Conservation (phyloP, 2,113 vertebrate genomes). For the Budorcas taxicolor region DNA sequence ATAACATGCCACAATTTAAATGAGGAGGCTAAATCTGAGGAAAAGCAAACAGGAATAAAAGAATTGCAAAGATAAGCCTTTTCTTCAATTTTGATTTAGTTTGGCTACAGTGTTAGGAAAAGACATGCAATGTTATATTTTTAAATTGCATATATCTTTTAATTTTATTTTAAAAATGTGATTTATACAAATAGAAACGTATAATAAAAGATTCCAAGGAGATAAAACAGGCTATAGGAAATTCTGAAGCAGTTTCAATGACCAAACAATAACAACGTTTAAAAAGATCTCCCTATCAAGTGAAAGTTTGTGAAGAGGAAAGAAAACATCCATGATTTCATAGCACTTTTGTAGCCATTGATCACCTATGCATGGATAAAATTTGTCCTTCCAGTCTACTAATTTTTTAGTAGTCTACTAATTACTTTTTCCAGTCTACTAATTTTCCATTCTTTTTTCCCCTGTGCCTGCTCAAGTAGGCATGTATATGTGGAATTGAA, state of each 20-base stretch:
- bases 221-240: background rate
- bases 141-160: background rate
- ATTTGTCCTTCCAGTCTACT: background rate
- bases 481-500: background rate
- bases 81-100: background rate
- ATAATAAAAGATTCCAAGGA: background rate
- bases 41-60: background rate
- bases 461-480: background rate
- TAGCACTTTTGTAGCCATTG: background rate
- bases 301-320: background rate
- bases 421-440: background rate
- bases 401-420: background rate
- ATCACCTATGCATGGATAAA: background rate
- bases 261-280: background rate
- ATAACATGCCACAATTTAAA: background rate
- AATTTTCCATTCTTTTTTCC: background rate
- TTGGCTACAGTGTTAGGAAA: background rate
- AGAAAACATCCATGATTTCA: background rate
- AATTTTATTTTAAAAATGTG: background rate
- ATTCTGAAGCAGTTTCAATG: background rate
- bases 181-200: background rate
- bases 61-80: background rate
- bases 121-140: background rate
- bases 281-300: background rate
- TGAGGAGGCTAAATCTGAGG: background rate